These are phyloP conservation scores for Pelagia noctiluca DNA, from an alignment of 30 jellyfish, hydroid and myxozoan species.

Conservation along the genomic window DNA sequence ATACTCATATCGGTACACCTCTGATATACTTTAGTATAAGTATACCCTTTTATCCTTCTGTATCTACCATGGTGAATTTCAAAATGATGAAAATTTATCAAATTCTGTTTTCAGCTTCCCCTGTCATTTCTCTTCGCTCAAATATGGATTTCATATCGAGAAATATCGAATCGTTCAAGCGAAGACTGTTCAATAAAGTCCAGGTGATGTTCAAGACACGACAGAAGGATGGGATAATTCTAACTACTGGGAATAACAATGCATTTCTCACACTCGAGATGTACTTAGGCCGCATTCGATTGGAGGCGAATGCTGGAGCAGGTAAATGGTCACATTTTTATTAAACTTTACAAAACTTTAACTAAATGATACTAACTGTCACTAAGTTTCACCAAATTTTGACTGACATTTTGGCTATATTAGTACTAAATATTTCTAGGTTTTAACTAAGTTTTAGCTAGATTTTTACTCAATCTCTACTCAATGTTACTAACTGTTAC, in stretches of 20 bases:
- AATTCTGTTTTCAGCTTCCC: conserved; percentile 23
- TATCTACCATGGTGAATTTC: no score
- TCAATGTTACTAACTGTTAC: no score
- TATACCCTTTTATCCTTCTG: no score
- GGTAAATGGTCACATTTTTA: no score
- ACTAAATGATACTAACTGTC: neutral
- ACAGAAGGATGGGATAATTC: conserved; percentile 51
- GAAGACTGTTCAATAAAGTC: conserved; percentile 35
- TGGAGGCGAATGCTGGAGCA: conserved; percentile 65
- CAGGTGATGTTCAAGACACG: conserved; percentile 55
- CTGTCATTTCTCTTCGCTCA: conserved; percentile 43
- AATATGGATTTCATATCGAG: conserved; percentile 59
- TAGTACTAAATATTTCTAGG: neutral
- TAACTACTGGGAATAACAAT: conserved; percentile 54
- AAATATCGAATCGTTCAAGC: conserved; percentile 11
- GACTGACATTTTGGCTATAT: neutral
- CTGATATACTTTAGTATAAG: no score
- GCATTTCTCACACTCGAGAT: conserved; percentile 50
- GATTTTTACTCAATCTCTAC: no score
- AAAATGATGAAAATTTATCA: neutral
- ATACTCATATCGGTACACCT: no score
- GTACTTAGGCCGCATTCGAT: conserved; percentile 35
- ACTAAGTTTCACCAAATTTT: conserved; percentile 7
- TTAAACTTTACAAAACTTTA: no score
- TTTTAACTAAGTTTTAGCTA: no score